phyloP scores from a whole-genome alignment of 2,797 vertebrate species.

The Lacerta bilineata region DNA sequence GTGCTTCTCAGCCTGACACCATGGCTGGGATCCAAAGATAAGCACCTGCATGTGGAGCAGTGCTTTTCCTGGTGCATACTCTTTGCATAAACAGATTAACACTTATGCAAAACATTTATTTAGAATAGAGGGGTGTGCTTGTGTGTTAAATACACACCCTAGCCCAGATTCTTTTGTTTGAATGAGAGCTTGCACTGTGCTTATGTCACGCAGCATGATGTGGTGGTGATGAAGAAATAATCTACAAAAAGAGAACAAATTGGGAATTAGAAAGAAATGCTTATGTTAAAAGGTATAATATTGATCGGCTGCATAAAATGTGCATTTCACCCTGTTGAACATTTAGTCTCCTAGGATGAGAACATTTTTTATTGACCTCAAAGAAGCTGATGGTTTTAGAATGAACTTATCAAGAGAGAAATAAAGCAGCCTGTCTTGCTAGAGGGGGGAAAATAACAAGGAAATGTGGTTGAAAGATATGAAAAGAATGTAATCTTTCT shows the following conservation, averaged over 20 bases:
- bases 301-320: background rate
- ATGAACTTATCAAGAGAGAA: slow-evolving; percentile 9
- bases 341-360: background rate
- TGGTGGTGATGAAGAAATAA: slow-evolving; percentile 14
- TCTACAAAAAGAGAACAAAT: background rate
- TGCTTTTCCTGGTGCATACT: background rate
- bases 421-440: background rate
- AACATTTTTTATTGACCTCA: slow-evolving; percentile 2
- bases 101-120: slow-evolving; percentile 2
- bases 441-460: background rate
- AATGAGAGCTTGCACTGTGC: background rate
- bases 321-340: slow-evolving; percentile 15
- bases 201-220: background rate
- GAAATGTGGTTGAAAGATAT: slow-evolving; percentile 18
- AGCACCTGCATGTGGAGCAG: background rate
- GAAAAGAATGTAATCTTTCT: background rate
- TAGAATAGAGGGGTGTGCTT: background rate
- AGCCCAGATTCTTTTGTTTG: slow-evolving; percentile 11
- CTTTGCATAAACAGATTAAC: background rate
- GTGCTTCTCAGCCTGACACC: background rate
- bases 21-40: background rate
- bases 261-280: slow-evolving; percentile 33
- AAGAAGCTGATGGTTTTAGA: background rate
- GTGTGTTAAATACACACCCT: background rate
- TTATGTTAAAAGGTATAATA: slow-evolving; percentile 2